These are phyloP conservation scores for Myzus persicae DNA, from an alignment of 1,140 invertebrate genomes.

Conservation along the genomic window DNA sequence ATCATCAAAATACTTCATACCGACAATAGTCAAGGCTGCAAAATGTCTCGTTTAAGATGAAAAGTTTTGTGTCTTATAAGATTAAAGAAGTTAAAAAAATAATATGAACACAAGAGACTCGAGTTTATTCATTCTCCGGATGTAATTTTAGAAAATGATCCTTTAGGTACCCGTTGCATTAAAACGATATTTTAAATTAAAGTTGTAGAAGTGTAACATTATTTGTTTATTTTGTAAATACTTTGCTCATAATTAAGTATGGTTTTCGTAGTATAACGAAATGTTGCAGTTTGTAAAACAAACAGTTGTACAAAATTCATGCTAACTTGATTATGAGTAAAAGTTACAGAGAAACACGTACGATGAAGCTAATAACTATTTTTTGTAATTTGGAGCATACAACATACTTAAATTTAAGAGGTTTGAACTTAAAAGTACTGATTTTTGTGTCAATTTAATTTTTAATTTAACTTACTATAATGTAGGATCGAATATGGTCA, in stretches of 20 bases:
- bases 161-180: background rate
- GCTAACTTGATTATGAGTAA: background rate
- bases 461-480: background rate
- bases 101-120: background rate
- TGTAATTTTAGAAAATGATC: conserved; percentile 12
- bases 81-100: conserved; percentile 5
- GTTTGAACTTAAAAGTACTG: background rate
- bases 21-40: background rate
- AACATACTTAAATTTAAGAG: background rate
- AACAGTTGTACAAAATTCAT: background rate
- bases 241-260: background rate
- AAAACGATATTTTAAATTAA: conserved; percentile 25
- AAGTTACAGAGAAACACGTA: background rate
- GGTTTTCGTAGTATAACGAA: background rate
- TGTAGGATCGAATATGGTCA: background rate
- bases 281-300: background rate
- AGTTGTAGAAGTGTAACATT: background rate
- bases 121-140: background rate
- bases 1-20: background rate
- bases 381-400: background rate
- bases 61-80: background rate
- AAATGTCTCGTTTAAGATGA: conserved; percentile 4
- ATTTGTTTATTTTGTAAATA: conserved; percentile 12
- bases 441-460: background rate
- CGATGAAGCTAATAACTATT: background rate